phyloP scores from a whole-genome alignment of 1,140 invertebrate species.

The Lasaia peninsularis region DNA sequence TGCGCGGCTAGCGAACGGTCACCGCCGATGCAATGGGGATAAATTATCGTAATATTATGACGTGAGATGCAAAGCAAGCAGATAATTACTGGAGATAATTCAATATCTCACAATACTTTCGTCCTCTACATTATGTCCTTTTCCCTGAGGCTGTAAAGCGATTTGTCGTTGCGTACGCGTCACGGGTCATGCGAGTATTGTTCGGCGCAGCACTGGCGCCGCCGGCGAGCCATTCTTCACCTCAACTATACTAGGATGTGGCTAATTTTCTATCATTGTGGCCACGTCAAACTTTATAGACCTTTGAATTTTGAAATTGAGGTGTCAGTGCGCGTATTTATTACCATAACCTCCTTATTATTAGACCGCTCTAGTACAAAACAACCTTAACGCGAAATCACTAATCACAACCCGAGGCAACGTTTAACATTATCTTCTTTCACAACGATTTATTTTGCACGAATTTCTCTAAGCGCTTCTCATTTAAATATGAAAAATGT shows the following conservation, averaged over 20 bases:
- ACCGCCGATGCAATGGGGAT: constrained; percentile 64
- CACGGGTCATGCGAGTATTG: constrained; percentile 7
- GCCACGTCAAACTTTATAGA: constrained; percentile 66
- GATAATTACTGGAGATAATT: constrained; percentile 70
- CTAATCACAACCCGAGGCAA: constrained; percentile 50
- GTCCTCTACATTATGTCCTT: not conserved
- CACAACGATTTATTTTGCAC: constrained; percentile 32
- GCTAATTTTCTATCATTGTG: constrained; percentile 74
- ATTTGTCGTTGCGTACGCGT: constrained; percentile 19
- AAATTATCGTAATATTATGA: constrained; percentile 69
- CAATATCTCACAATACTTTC: constrained; percentile 35
- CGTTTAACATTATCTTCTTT: constrained; percentile 43
- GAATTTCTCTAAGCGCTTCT: constrained; percentile 8
- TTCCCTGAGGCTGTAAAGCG: constrained; percentile 15
- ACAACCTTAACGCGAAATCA: constrained; percentile 48
- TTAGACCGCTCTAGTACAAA: constrained; percentile 29
- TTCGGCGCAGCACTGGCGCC: constrained; percentile 29
- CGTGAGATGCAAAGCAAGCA: constrained; percentile 68
- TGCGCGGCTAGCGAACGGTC: constrained; percentile 67
- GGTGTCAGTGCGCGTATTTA: constrained; percentile 71
- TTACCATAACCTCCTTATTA: constrained; percentile 48
- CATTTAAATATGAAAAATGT: constrained; percentile 11
- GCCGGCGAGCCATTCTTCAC: constrained; percentile 60
- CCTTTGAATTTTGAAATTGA: constrained; percentile 66
- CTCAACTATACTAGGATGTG: constrained; percentile 63